Evolutionary conservation across 2,797 vertebrate species (phyloP).

Genomic region (Tapirus indicus): DNA sequence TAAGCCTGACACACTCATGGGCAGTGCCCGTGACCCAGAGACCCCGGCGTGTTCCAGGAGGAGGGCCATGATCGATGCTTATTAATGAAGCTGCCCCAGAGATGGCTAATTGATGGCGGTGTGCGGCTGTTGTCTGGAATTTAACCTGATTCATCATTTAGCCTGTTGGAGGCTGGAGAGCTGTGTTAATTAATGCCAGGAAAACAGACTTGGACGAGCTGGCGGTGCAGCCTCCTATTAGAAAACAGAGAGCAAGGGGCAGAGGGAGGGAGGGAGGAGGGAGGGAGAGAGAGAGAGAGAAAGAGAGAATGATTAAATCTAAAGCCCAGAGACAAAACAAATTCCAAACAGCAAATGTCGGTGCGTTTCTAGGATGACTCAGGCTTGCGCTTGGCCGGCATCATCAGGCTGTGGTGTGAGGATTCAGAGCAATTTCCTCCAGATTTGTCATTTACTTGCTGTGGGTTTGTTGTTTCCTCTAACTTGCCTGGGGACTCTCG

Average conservation of each 20-base stretch:
- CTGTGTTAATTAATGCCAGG: conserved; percentile 89
- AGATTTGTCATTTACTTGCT: conserved; percentile 75
- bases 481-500: not conserved
- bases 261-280: conserved; percentile 69
- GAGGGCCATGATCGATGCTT: conserved; percentile 88
- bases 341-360: conserved; percentile 85
- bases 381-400: conserved; percentile 79
- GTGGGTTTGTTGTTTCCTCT: conserved; percentile 55
- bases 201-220: conserved; percentile 87
- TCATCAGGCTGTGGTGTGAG: conserved; percentile 44
- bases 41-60: conserved; percentile 78
- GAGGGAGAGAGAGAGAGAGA: not conserved
- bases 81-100: conserved; percentile 90
- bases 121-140: conserved; percentile 89
- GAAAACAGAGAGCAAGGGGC: conserved; percentile 72
- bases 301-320: conserved; percentile 85
- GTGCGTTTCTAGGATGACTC: conserved; percentile 88
- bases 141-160: conserved; percentile 91
- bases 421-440: conserved; percentile 79
- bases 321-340: conserved; percentile 86
- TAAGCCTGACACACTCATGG: conserved; percentile 12
- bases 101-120: conserved; percentile 91
- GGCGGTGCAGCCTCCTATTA: conserved; percentile 58
- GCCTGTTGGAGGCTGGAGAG: conserved; percentile 86
- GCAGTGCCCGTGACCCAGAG: conserved; percentile 80